Conservation (phyloP, 30 jellyfish, hydroid and myxozoan species). For the Nemopilema nomurai region DNA sequence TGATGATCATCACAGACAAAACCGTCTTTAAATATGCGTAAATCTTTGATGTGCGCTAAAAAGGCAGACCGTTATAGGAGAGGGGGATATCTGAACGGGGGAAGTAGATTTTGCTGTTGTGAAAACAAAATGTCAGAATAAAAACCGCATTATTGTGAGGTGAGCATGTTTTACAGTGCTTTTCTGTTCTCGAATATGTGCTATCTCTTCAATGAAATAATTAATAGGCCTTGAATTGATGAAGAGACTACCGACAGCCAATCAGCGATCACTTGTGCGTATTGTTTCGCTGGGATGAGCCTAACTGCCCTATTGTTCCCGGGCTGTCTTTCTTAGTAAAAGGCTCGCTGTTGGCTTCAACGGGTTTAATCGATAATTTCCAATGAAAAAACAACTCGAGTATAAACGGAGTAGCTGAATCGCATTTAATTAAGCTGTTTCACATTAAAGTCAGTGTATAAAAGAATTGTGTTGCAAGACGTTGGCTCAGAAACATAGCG, state of each 20-base stretch:
- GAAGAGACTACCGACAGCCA: slow-evolving; percentile 80
- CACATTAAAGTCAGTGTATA: slow-evolving; percentile 2
- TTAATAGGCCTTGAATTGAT: slow-evolving; percentile 61
- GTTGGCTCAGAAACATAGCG: background rate
- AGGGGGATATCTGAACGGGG: slow-evolving; percentile 28
- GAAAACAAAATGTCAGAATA: slow-evolving; percentile 43
- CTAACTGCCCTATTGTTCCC: slow-evolving; percentile 60
- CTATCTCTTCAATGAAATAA: slow-evolving; percentile 54
- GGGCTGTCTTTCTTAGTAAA: slow-evolving; percentile 40
- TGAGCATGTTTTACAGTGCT: slow-evolving; percentile 67
- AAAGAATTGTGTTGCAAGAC: background rate
- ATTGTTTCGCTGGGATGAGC: slow-evolving; percentile 57
- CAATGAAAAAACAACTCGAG: slow-evolving; percentile 52
- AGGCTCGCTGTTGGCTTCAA: slow-evolving; percentile 62
- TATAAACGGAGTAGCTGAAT: slow-evolving; percentile 18
- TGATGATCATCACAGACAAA: background rate
- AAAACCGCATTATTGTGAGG: slow-evolving; percentile 68
- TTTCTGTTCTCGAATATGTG: slow-evolving; percentile 68
- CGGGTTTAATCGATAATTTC: slow-evolving; percentile 59
- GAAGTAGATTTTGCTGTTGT: slow-evolving; percentile 30
- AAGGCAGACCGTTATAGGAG: background rate
- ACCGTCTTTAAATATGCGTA: background rate
- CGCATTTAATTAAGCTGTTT: slow-evolving; percentile 38
- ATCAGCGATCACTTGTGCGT: slow-evolving; percentile 44
- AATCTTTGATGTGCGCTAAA: background rate